Evolutionary conservation across 2,888 invertebrate species (phyloP).

Genomic region (Lasioglossum zephyrum): DNA sequence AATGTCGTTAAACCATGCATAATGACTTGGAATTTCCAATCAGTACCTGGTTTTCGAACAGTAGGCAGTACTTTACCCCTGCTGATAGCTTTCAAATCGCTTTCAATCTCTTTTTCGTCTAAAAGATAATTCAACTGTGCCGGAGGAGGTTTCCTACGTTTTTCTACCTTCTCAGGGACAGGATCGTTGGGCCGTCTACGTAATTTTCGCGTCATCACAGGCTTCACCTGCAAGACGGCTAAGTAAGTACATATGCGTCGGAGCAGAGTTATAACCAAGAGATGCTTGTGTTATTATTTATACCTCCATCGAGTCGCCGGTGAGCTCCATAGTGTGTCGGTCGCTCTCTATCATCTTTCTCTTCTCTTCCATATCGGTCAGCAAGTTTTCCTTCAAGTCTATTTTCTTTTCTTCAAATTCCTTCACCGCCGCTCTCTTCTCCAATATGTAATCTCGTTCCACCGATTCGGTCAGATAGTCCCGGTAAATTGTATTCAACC

Average conservation of each 20-base stretch:
- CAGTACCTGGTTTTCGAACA: constrained; percentile 85
- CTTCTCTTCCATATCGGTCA: constrained; percentile 97
- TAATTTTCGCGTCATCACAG: constrained; percentile 97
- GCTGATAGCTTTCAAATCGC: constrained; percentile 92
- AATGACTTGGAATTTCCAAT: constrained; percentile 9
- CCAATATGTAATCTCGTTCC: constrained; percentile 93
- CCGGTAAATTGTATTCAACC: constrained; percentile 90
- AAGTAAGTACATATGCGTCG: neutral
- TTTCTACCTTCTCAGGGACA: constrained; percentile 93
- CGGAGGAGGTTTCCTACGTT: constrained; percentile 93
- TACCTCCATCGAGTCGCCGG: constrained; percentile 94
- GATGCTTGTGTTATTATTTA: constrained; percentile 2
- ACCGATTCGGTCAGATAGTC: constrained; percentile 94
- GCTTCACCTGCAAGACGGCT: constrained; percentile 89
- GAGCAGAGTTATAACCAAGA: neutral
- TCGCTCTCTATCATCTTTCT: constrained; percentile 95
- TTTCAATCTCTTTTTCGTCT: constrained; percentile 95
- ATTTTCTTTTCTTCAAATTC: constrained; percentile 98
- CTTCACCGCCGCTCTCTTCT: constrained; percentile 94
- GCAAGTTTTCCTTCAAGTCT: constrained; percentile 94
- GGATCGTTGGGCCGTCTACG: constrained; percentile 97
- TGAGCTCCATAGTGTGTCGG: constrained; percentile 94
- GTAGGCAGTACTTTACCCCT: constrained; percentile 86
- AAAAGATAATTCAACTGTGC: constrained; percentile 94
- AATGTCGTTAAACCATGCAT: constrained; percentile 39